Evolutionary conservation across 2,113 vertebrate species (phyloP).

Genomic region (Periophthalmus modestus): DNA sequence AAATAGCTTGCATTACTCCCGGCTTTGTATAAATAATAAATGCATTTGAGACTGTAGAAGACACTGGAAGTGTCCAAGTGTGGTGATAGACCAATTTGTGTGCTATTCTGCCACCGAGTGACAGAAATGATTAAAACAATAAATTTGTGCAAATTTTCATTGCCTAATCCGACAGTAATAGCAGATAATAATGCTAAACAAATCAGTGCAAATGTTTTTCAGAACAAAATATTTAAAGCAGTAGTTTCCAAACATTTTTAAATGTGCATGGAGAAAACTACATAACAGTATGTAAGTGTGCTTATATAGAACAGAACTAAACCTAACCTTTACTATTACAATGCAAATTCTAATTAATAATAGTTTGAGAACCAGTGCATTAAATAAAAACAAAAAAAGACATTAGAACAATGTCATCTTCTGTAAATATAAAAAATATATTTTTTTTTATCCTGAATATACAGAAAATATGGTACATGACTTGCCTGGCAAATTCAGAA

Average conservation of each 20-base stretch:
- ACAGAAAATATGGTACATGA: background rate
- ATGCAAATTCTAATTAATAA: background rate
- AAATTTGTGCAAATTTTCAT: slow-evolving; percentile 54
- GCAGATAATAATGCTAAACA: background rate
- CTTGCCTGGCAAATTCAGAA: too few relatives aligned
- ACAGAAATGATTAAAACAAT: slow-evolving; percentile 42
- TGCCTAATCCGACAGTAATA: background rate
- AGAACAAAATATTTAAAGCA: background rate
- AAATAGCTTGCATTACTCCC: background rate
- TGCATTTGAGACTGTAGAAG: background rate
- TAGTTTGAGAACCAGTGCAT: background rate
- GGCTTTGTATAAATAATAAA: slow-evolving; percentile 20
- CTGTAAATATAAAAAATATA: background rate
- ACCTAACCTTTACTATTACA: background rate
- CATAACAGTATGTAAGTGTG: background rate
- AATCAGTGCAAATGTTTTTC: background rate
- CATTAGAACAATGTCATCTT: background rate
- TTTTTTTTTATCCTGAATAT: background rate
- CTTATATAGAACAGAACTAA: background rate
- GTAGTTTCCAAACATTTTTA: background rate
- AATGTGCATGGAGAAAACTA: background rate
- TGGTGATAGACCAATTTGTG: slow-evolving; percentile 37
- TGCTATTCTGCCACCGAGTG: slow-evolving; percentile 64
- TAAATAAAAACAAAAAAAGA: background rate
- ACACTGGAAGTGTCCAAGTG: slow-evolving; percentile 11